Percentiles rank a stretch among this genome's conserved stretches.
These are phyloP conservation scores for Alouatta palliata DNA, from an alignment of 2,113 vertebrate species.

Conservation along the genomic window DNA sequence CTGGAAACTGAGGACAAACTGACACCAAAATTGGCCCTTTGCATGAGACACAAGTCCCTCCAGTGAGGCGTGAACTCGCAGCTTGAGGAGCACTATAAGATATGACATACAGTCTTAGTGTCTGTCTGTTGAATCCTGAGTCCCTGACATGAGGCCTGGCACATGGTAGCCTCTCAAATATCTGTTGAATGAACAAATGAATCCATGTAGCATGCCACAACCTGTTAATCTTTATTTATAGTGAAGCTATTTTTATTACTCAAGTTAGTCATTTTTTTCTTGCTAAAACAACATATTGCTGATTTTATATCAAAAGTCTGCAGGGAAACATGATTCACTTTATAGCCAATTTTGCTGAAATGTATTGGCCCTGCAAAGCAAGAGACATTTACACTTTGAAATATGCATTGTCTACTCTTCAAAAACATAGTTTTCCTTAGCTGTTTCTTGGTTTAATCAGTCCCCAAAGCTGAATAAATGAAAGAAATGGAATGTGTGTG, in stretches of 20 bases:
- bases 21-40: neutral
- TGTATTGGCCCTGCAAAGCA: constrained; percentile 63
- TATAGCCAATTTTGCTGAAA: constrained; percentile 70
- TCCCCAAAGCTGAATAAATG: constrained; percentile 66
- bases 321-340: constrained; percentile 67
- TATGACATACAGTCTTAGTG: neutral
- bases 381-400: constrained; percentile 68
- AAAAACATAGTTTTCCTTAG: constrained; percentile 54
- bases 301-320: constrained; percentile 65
- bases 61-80: neutral
- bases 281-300: constrained; percentile 70
- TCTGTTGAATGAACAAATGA: neutral
- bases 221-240: constrained; percentile 57
- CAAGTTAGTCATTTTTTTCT: constrained; percentile 37
- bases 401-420: constrained; percentile 69
- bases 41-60: neutral
- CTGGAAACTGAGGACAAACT: neutral
- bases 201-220: neutral
- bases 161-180: neutral
- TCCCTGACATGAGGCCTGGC: neutral
- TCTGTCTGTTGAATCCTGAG: neutral
- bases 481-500: constrained; percentile 9
- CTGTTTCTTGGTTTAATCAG: constrained; percentile 59
- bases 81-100: neutral
- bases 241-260: constrained; percentile 58